Evolutionary conservation across 2,888 invertebrate species (phyloP).

Genomic region (Lymantria dispar): DNA sequence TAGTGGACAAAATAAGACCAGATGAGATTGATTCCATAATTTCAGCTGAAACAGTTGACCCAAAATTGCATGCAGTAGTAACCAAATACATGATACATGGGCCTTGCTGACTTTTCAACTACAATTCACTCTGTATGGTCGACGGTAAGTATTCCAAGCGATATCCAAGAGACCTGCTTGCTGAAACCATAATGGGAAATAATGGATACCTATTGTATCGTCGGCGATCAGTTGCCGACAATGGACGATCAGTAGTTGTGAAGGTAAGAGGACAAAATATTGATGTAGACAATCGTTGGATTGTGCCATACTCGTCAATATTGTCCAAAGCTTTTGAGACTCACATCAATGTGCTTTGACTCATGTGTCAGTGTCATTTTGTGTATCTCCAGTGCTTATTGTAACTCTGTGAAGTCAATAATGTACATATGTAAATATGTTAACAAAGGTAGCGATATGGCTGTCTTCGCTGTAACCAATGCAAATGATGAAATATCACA

Average conservation of each 20-base stretch:
- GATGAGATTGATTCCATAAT: slow-evolving; percentile 4
- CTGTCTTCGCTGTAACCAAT: slow-evolving; percentile 14
- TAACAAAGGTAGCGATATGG: slow-evolving; percentile 25
- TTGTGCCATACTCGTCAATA: slow-evolving; percentile 28
- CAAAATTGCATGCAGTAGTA: slow-evolving; percentile 6
- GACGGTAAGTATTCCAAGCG: slow-evolving; percentile 16
- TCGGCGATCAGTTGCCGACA: slow-evolving; percentile 21
- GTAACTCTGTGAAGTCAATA: slow-evolving; percentile 17
- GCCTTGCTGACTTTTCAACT: slow-evolving; percentile 13
- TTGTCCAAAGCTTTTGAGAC: slow-evolving; percentile 21
- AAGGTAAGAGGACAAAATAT: slow-evolving; percentile 21
- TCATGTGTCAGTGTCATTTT: slow-evolving; percentile 2
- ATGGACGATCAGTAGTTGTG: slow-evolving; percentile 18
- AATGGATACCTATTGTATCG: slow-evolving; percentile 26
- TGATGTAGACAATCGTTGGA: slow-evolving; percentile 26
- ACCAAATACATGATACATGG: slow-evolving; percentile 6
- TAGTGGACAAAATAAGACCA: slow-evolving; percentile 3
- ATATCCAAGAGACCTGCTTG: slow-evolving; percentile 15
- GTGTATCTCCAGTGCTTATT: slow-evolving; percentile 16
- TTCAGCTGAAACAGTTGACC: slow-evolving; percentile 4
- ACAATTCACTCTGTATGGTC: slow-evolving; percentile 13
- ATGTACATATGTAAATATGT: slow-evolving; percentile 24
- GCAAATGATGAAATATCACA: slow-evolving; percentile 24
- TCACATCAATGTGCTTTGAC: slow-evolving; percentile 3
- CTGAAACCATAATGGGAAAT: slow-evolving; percentile 19